Conservation (phyloP, 1,140 invertebrate species). For the Armadillidium nasatum region DNA sequence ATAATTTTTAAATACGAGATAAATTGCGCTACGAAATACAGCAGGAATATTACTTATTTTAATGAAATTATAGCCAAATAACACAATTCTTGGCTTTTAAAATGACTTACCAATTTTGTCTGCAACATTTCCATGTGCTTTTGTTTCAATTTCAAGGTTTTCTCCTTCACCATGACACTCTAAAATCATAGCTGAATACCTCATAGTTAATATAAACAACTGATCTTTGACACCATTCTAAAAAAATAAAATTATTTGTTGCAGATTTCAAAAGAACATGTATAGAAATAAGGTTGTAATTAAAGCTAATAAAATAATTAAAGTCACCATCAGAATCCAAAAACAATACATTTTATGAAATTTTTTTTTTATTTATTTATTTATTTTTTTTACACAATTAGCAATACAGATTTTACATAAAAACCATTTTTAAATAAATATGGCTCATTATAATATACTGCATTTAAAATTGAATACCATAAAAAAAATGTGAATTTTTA, state of each 20-base stretch:
- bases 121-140: conserved; percentile 92
- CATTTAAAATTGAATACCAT: no score
- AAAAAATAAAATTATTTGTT: not conserved
- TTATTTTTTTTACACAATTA: not conserved
- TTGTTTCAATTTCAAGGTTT: conserved; percentile 85
- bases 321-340: not conserved
- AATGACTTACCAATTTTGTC: conserved; percentile 64
- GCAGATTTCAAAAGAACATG: not conserved
- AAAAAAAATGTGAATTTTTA: no score
- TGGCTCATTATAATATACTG: no score
- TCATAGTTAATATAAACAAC: conserved; percentile 85
- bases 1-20: no score
- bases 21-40: no score
- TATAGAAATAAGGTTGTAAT: no score
- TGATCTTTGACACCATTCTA: conserved; percentile 65
- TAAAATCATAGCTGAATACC: conserved; percentile 96
- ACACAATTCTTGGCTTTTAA: no score
- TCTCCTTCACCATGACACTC: conserved; percentile 75
- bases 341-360: not conserved
- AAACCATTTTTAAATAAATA: no score
- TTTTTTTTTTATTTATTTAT: not conserved
- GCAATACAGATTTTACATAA: no score
- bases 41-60: no score
- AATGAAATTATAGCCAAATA: no score
- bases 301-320: not conserved